Base-by-base conservation (phyloP, 2,888 invertebrate species). In the Cryptocheilus praepositus region DNA sequence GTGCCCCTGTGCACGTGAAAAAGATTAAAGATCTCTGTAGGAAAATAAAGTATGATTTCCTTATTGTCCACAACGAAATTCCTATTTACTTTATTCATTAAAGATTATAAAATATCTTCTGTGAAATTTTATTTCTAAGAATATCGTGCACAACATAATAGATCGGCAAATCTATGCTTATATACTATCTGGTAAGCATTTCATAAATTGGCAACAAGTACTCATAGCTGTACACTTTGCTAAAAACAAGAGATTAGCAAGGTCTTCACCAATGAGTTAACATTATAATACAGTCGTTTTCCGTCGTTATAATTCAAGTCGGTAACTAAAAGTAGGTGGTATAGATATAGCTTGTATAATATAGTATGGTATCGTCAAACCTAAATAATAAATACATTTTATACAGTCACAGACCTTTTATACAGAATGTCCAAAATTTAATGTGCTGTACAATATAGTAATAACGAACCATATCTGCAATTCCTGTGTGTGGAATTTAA, bases 341-440 rank as follows among this genome's bases (percentile, higher is more conserved):
- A 81, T 85, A 83, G 83, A 83, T 85, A 86, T 74, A 76, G 75
- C 74, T 83, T 82, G 82, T 82, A 81, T 83, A 86, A 83, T 80
- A 83, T 84, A 86, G 83, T 83, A 83, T 82, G 81, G 83, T 85
- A 83, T 85, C 85, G 84, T 88, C 85, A 81, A 88, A 88, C 83
- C 86, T 87, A 88, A 88, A 87, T 86, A 88, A 88, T 88, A 88
- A 88, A 88, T 88, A 88, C 87, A 88, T 87, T 88, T 88, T 88
- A 85, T 87, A 87, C 87, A 87, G 84, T 86, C 84, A 76, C 76
- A 85, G 86, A 85, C 85, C 81, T 82, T 85, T 84, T 80, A 86
- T 86, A 86, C 87, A 87, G 87, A 87, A 86, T 86, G 82, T 85
- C 83, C 86, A 73, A 79, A 79, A 81, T 77, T 74, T 75, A 64